Conservation (phyloP, 2,888 invertebrate species). For the Melieria picta region DNA sequence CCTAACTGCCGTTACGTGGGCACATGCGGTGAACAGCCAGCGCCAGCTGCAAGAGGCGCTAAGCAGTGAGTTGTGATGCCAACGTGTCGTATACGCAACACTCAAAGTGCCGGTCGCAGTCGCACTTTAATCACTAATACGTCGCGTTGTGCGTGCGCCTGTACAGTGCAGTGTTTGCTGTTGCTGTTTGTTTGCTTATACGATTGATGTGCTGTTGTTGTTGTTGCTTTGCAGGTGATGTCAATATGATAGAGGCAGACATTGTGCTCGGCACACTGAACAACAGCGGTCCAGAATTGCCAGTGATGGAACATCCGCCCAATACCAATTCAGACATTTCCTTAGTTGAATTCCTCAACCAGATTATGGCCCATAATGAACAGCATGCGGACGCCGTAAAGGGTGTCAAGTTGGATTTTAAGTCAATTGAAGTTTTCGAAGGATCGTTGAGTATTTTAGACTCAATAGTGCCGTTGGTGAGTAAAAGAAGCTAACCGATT, state of each 20-base stretch:
- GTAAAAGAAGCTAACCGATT: neutral
- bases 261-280: conserved; percentile 76
- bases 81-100: conserved; percentile 17
- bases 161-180: neutral
- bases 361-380: conserved; percentile 69
- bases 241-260: conserved; percentile 89
- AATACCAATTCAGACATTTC: conserved; percentile 77
- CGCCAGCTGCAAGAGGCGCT: conserved; percentile 73
- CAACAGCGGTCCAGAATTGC: conserved; percentile 67
- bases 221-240: conserved; percentile 64
- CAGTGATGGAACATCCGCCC: conserved; percentile 91
- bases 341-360: conserved; percentile 76
- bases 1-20: conserved; percentile 74
- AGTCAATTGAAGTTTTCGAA: conserved; percentile 78
- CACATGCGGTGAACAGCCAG: conserved; percentile 84
- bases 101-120: too few relatives aligned
- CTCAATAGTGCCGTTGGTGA: conserved; percentile 63
- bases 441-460: conserved; percentile 68
- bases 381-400: conserved; percentile 67
- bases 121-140: too few relatives aligned
- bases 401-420: conserved; percentile 91
- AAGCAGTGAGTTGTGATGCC: conserved; percentile 65
- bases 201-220: neutral
- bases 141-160: too few relatives aligned
- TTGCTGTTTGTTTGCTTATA: neutral